Conservation (phyloP, 2,888 invertebrate genomes). For the Monochamus alternatus region DNA sequence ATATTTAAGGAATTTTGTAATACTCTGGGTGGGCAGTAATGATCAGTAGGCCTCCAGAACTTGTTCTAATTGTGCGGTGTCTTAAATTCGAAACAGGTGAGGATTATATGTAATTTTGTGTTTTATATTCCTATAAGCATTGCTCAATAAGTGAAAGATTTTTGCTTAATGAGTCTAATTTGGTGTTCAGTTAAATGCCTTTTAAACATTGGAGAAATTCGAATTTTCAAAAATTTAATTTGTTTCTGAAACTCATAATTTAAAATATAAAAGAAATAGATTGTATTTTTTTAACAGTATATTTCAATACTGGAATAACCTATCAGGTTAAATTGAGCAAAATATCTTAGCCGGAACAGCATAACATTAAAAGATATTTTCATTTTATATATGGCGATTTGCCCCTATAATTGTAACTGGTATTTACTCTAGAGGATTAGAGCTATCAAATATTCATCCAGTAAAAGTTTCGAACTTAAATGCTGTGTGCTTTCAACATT, state of each 20-base stretch:
- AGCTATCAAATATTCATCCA: conserved; percentile 11
- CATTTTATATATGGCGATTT: neutral
- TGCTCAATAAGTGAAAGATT: too few relatives aligned
- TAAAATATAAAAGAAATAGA: too few relatives aligned
- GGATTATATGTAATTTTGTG: neutral
- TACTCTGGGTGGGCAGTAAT: neutral
- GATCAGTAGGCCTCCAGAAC: neutral
- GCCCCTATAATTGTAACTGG: conserved; percentile 3
- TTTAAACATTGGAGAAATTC: too few relatives aligned
- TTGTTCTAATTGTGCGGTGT: conserved; percentile 3
- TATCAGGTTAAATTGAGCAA: too few relatives aligned
- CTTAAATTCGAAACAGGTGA: neutral
- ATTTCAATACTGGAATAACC: too few relatives aligned
- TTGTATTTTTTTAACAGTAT: too few relatives aligned
- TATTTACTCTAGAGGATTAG: conserved; percentile 12
- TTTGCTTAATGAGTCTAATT: too few relatives aligned
- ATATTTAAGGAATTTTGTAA: conserved; percentile 1
- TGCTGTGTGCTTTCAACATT: neutral
- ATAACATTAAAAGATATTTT: neutral
- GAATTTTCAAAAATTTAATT: too few relatives aligned
- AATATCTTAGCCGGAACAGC: too few relatives aligned
- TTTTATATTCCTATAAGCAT: neutral
- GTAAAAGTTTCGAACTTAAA: conserved; percentile 2
- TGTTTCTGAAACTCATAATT: too few relatives aligned
- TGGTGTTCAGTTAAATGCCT: too few relatives aligned